Base-by-base conservation (phyloP, 2,113 vertebrate species). In the Nansenia antarctica region DNA sequence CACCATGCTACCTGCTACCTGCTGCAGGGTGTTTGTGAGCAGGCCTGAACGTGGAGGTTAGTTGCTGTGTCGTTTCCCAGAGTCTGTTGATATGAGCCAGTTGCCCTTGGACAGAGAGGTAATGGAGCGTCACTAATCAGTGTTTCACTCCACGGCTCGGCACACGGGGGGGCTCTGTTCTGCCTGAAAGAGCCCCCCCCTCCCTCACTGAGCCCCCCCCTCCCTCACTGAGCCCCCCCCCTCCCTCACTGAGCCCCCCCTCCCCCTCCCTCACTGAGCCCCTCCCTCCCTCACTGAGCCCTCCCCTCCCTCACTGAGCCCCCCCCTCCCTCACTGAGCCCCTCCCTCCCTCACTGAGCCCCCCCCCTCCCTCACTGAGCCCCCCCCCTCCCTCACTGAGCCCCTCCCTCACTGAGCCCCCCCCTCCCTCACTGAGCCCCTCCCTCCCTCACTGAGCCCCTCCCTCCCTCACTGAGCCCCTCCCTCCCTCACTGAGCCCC, bases 91-190 rank as follows among this genome's bases (percentile, higher is more conserved):
- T 86, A 85, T 85, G 87, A 89, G 86, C 79, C 73, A 77, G 82
- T 87, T 84, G 87, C 87, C 86, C 86, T 87, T 86, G 83, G 82
- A 87, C 83, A 85, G 73, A 58, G 49, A 76, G 82, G 75, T 90
- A 88, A 90, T 89, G 86, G 85, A 85, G 76, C 84, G 62, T 86
- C 67, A 83, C 86, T 89, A 89, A 90, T 91, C 85, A 89, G 80
- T 53, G 78, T 84, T 89, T 84, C 79, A 82, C 79, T 83, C 80
- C 65, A 74, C 68, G 14, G 69, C 76, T 72, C 69, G 65, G 70
- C 5, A 37, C 35, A n/a, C 72, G 79, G 77, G 78, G 80, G 77
- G 79, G 82, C 76, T 76, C 64, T 79, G 78, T 80, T 83, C 72
- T 79, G 78, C 82, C 79, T 72, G 49, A 74, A 69, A 74, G 84